A percentile compares a stretch with the other conserved stretches of the same genome.
These are phyloP conservation scores for Nothobranchius kuhntae DNA, from an alignment of 2,113 vertebrate species.

Conservation along the genomic window DNA sequence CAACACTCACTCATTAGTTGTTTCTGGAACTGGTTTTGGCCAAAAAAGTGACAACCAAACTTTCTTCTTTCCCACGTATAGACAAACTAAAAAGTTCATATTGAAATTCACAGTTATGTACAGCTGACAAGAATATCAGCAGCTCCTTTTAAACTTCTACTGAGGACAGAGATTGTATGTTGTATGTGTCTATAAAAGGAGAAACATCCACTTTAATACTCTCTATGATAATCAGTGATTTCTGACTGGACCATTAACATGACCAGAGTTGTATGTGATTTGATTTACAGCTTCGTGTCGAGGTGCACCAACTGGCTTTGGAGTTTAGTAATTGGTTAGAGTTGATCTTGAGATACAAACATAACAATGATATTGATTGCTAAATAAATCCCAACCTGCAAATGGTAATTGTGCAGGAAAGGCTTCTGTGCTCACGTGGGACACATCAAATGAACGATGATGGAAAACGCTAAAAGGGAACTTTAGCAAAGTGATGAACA, in stretches of 20 bases:
- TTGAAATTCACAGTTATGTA: no score
- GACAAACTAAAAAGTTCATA: no score
- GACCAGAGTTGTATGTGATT: slow-evolving; percentile 39
- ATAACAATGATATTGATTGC: slow-evolving; percentile 52
- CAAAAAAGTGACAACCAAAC: no score
- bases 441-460: slow-evolving; percentile 52
- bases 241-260: slow-evolving; percentile 11
- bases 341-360: slow-evolving; percentile 54
- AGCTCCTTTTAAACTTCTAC: no score
- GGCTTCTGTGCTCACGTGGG: slow-evolving; percentile 31
- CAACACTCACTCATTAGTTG: no score
- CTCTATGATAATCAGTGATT: slow-evolving; percentile 4
- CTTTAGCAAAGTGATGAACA: slow-evolving; percentile 52
- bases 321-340: slow-evolving; percentile 41
- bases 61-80: no score
- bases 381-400: slow-evolving; percentile 53
- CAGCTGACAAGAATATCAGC: no score
- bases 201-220: background rate
- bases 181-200: background rate
- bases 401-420: slow-evolving; percentile 20
- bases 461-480: slow-evolving; percentile 52
- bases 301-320: slow-evolving; percentile 17
- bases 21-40: no score
- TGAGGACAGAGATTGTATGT: no score
- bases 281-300: slow-evolving; percentile 39